Evolutionary conservation across 2,888 invertebrate genomes (phyloP), one percentile per base, ranked within the genome.

Genomic region (Hirtodrosophila duncani): DNA sequence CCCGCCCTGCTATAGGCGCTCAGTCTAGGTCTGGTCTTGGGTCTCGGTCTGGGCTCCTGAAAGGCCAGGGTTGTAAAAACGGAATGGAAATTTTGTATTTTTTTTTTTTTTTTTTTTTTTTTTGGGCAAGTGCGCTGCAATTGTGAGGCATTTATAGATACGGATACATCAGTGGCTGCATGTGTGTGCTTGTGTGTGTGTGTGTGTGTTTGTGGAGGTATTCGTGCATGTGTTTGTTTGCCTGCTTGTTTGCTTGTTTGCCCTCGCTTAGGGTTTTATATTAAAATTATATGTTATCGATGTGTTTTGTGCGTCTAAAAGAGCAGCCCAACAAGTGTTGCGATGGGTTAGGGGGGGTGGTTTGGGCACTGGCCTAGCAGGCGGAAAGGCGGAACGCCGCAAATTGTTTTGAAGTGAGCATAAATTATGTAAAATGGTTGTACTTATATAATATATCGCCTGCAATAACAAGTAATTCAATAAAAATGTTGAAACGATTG

Each of bases 131-230:
- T 67, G 72, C 58, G 36, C 43, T 71, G 53, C 70, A 70, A 67
- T 70, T 71, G 70, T 67, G 68, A 58, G 69, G 68, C 68, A 58
- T 56, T 58, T 56, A 61, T 53, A 70, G 77, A 75, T 75, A 70
- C 64, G 51, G 39, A 64, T 43, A 33, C 44, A 29, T 31, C 18
- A n/a, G 30, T 48, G 21, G 18, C 31, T 37, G 27, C 13, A 21
- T 55, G 24, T 23, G 37, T 33, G 26, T 14, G 31, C 16, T 23
- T 50, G 23, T 16, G 39, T 10, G 31, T 23, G 52, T 23, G 44
- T 44, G 21, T 50, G 38, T 52, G 48, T 18, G 9, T 33, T 34
- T 14, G 38, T 26, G 48, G 55, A 59, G 67, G 56, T 57, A 71
- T 67, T 55, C 57, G 60, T 48, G 71, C 67, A 59, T 67, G 67